These are phyloP conservation scores for Rhinogobius similis DNA, from an alignment of 2,113 vertebrate species.

Conservation along the genomic window DNA sequence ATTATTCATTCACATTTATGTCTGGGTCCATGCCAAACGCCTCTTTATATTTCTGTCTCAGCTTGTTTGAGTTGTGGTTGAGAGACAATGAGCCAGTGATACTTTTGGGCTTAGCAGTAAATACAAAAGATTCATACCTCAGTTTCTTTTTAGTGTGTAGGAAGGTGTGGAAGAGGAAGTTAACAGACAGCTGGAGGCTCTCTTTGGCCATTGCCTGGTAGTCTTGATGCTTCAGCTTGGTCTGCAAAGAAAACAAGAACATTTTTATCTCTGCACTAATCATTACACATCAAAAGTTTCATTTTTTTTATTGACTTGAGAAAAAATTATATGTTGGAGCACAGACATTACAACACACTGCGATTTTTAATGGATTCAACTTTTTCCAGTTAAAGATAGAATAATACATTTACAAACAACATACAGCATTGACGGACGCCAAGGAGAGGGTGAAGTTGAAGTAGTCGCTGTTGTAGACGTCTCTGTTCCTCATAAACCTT, in stretches of 20 bases:
- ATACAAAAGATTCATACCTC: conserved; percentile 73
- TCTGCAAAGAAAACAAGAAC: conserved; percentile 79
- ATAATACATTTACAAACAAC: conserved; percentile 5
- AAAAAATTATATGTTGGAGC: neutral
- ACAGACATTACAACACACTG: neutral
- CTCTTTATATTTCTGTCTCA: neutral
- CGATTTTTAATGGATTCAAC: neutral
- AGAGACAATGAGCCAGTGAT: neutral
- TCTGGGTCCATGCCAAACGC: neutral
- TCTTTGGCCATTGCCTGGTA: conserved; percentile 97
- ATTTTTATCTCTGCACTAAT: neutral
- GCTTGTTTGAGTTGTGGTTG: neutral
- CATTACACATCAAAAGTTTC: neutral
- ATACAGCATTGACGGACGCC: conserved; percentile 93
- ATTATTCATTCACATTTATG: neutral
- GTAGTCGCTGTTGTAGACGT: conserved; percentile 97
- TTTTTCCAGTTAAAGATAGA: no score
- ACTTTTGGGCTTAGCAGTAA: neutral
- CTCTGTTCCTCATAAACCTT: conserved; percentile 98
- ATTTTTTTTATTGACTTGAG: neutral
- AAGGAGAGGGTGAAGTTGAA: conserved; percentile 97
- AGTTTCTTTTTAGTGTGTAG: conserved; percentile 98
- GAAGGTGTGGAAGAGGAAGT: conserved; percentile 97
- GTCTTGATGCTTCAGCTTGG: conserved; percentile 92
- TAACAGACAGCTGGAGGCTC: conserved; percentile 92